These are phyloP conservation scores for Scylla paramamosain DNA, from an alignment of 1,140 invertebrate genomes.

Conservation along the genomic window DNA sequence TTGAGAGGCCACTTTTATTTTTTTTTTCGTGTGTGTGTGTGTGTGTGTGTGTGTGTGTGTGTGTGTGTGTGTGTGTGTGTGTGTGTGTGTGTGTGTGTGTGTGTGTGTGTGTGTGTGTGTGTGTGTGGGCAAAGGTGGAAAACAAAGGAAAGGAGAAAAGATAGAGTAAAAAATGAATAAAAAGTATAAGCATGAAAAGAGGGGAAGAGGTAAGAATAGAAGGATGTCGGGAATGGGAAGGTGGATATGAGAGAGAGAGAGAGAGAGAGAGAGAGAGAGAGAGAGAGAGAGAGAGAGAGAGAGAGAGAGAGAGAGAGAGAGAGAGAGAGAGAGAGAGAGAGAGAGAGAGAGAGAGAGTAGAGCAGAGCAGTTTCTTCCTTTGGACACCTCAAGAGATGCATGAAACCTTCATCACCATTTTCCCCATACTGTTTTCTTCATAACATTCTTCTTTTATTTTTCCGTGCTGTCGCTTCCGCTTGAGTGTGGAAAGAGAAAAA, in stretches of 20 bases:
- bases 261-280: conserved; percentile 24
- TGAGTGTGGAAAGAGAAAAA: neutral
- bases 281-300: conserved; percentile 17
- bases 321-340: neutral
- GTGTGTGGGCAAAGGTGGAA: neutral
- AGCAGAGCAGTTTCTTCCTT: neutral
- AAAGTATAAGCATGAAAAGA: neutral
- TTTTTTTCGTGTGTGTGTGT: neutral
- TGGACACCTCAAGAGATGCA: neutral
- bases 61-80: neutral
- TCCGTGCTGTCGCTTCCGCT: neutral
- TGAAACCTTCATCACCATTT: neutral
- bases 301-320: neutral
- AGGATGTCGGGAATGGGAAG: neutral
- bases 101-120: neutral
- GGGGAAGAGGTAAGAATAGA: neutral
- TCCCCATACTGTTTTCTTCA: neutral
- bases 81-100: neutral
- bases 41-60: too few relatives aligned
- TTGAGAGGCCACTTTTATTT: neutral
- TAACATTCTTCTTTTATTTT: conserved; percentile 5
- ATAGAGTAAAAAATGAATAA: neutral
- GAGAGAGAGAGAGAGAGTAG: neutral
- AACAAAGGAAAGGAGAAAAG: neutral
- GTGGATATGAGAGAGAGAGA: neutral